Percentiles rank a stretch among this genome's conserved stretches.
Evolutionary conservation across 2,797 vertebrate species (phyloP).

Genomic region (Simalia tracyae): DNA sequence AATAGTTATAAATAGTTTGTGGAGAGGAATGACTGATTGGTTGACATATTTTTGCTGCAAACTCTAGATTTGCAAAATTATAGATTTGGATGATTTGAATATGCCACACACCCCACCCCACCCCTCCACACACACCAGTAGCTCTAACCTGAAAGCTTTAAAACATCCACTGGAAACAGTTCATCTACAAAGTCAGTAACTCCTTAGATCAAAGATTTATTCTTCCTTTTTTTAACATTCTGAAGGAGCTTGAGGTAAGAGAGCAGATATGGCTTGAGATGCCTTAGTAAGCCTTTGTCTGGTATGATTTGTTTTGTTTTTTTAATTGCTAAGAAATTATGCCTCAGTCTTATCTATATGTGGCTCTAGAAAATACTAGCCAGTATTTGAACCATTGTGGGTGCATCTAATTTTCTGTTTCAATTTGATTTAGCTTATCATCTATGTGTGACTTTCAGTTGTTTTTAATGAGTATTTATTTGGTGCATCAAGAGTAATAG

Average conservation of each 20-base stretch:
- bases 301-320: not conserved
- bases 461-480: not conserved
- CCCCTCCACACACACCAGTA: not conserved
- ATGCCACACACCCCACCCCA: not conserved
- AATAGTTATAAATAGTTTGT: not conserved
- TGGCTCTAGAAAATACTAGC: not conserved
- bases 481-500: not conserved
- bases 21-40: not conserved
- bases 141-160: not conserved
- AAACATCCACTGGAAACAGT: not conserved
- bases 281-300: not conserved
- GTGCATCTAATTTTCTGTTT: not conserved
- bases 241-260: not conserved
- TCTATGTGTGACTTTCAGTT: not conserved
- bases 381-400: not conserved
- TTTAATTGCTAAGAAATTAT: not conserved
- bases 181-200: not conserved
- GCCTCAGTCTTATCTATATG: not conserved
- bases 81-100: not conserved
- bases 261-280: not conserved
- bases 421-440: not conserved
- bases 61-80: not conserved
- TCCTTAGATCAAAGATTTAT: not conserved
- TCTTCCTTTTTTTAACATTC: not conserved
- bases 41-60: not conserved